Evolutionary conservation across 2,113 vertebrate genomes (phyloP).

Genomic region (Paramisgurnus dabryanus): DNA sequence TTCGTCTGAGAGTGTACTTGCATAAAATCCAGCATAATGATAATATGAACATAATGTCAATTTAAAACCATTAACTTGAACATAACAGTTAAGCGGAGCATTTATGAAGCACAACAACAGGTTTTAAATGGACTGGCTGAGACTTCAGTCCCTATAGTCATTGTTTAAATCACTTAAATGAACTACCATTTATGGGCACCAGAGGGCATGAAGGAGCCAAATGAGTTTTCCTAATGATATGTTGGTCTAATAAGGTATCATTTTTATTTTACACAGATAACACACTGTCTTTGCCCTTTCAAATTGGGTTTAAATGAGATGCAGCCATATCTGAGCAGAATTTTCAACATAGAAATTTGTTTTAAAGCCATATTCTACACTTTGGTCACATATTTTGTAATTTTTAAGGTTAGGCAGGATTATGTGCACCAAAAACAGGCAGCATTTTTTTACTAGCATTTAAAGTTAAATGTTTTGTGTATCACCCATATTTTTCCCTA

Average conservation of each 20-base stretch:
- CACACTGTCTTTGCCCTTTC: background rate
- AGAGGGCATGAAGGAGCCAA: constrained; percentile 58
- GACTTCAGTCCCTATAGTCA: constrained; percentile 3
- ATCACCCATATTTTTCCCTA: too few relatives aligned
- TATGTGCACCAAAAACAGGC: too few relatives aligned
- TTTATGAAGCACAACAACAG: background rate
- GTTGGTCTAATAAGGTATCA: background rate
- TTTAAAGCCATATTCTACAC: too few relatives aligned
- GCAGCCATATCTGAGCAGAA: background rate
- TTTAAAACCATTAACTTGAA: background rate
- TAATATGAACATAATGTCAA: too few relatives aligned
- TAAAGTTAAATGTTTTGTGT: too few relatives aligned
- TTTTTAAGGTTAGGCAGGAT: too few relatives aligned
- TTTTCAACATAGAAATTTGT: too few relatives aligned
- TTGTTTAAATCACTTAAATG: background rate
- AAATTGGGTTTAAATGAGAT: background rate
- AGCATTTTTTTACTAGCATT: too few relatives aligned
- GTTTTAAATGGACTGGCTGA: background rate
- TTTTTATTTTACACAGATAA: background rate
- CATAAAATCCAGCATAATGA: too few relatives aligned
- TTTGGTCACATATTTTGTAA: too few relatives aligned
- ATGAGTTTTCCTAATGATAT: constrained; percentile 2
- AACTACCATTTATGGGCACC: constrained; percentile 55
- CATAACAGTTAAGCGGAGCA: background rate
- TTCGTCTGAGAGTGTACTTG: too few relatives aligned